Evolutionary conservation across 2,797 vertebrate species (phyloP), one percentile per base, ranked within the genome.

Genomic region (Melanotaenia nigrans): DNA sequence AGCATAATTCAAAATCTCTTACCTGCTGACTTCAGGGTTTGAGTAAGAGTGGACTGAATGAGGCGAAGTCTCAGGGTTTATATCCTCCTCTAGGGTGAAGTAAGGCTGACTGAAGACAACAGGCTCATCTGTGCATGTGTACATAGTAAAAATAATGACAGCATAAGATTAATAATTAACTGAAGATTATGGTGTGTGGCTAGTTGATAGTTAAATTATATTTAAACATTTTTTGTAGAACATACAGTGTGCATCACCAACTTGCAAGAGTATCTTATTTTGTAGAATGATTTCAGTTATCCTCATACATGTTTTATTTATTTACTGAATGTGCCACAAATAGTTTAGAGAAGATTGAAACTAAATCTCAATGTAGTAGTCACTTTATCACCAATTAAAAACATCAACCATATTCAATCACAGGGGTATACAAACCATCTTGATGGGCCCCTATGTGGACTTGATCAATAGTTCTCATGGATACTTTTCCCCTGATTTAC

Each of bases 61-160:
- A 47, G 3, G 2, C 13, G 6, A 53, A 32, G 47, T 33, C 2
- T 11, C 61, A 30, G 56, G 25, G 36, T 40, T 74, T 64, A 70
- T 78, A 65, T 66, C 0, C 4, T 10, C 3, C 32, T 4, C 28
- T 11, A 11, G 32, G 20, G 18, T 28, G 16, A 51, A 47, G 56
- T 60, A 3, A 5, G 18, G 24, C 22, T 6, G 1, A 9, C 10
- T 7, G 3, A 33, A 28, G 20, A 20, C 45, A 47, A 7, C 10
- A 25, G 11, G 9, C 5, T 42, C 47, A 12, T 28, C 11, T 24
- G 1, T 42, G 6, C 5, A 9, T 76, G 54, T 75, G 38, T 72
- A 32, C 65, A 71, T 56, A 84, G 69, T 74, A 32, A 85, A 90
- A 89, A 8, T n/a, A 71, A 8, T 0, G 28, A 32, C 3, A 30